Conservation (phyloP, 2,113 vertebrate genomes). For the Phylloscopus trochiloides region DNA sequence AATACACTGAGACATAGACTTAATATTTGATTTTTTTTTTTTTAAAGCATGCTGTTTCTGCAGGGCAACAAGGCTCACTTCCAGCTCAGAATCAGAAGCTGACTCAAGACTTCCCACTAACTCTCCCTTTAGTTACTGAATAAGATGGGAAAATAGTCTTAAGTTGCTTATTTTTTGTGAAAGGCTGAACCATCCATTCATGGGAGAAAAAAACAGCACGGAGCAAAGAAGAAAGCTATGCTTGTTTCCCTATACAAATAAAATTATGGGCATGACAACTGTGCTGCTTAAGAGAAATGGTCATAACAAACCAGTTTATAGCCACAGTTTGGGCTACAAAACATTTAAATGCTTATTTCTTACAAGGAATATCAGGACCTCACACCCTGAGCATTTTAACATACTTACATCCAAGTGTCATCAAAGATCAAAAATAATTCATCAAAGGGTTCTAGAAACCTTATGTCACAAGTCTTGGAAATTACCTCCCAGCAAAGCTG, state of each 20-base stretch:
- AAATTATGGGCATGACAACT: neutral
- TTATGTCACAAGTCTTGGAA: neutral
- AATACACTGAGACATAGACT: neutral
- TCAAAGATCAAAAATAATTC: neutral
- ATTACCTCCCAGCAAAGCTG: neutral
- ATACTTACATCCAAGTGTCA: accelerated
- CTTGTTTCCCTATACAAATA: neutral
- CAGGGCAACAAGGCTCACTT: neutral
- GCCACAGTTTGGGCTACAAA: neutral
- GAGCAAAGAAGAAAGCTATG: neutral
- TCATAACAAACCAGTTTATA: neutral
- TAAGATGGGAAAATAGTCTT: neutral
- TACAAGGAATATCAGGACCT: neutral
- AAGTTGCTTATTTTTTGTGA: neutral
- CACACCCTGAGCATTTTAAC: neutral
- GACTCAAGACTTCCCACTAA: neutral
- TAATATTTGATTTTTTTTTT: neutral
- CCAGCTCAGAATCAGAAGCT: neutral
- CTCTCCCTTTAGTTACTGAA: neutral
- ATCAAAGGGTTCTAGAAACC: neutral
- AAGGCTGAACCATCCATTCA: neutral
- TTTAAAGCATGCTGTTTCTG: neutral
- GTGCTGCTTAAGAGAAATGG: neutral
- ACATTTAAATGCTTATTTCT: neutral
- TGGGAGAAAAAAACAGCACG: neutral